Percentiles rank a stretch among this genome's conserved stretches.
phyloP scores from a whole-genome alignment of 1,140 invertebrate genomes.

The Ephestia elutella region DNA sequence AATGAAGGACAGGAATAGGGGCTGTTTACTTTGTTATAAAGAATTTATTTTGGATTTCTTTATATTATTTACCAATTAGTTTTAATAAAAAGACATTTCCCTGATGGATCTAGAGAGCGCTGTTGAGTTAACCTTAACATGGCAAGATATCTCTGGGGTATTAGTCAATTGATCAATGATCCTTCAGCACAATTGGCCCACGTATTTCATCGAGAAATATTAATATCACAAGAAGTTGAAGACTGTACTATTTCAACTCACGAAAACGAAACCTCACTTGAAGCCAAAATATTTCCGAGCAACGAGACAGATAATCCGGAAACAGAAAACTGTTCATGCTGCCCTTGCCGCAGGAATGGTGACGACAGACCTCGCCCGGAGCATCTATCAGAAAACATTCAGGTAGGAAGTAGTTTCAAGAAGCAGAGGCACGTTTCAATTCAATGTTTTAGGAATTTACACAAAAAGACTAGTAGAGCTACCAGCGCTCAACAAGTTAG shows the following conservation, averaged over 20 bases:
- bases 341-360: not conserved
- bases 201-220: slow-evolving; percentile 19
- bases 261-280: not conserved
- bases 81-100: no score
- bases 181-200: slow-evolving; percentile 25
- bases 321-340: not conserved
- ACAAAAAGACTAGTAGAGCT: slow-evolving; percentile 16
- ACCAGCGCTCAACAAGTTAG: slow-evolving; percentile 13
- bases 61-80: no score
- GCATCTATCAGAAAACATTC: slow-evolving; percentile 12
- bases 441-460: slow-evolving; percentile 15
- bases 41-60: no score
- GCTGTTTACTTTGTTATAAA: no score
- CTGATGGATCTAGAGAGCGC: no score
- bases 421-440: slow-evolving; percentile 12
- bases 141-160: slow-evolving; percentile 25
- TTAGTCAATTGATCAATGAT: slow-evolving; percentile 30
- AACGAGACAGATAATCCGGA: not conserved
- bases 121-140: not conserved
- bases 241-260: not conserved
- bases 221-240: slow-evolving; percentile 3
- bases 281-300: not conserved
- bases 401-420: slow-evolving; percentile 13
- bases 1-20: no score
- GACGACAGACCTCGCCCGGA: not conserved